phyloP scores from a whole-genome alignment of 2,113 vertebrate species.

The Meleagris gallopavo region DNA sequence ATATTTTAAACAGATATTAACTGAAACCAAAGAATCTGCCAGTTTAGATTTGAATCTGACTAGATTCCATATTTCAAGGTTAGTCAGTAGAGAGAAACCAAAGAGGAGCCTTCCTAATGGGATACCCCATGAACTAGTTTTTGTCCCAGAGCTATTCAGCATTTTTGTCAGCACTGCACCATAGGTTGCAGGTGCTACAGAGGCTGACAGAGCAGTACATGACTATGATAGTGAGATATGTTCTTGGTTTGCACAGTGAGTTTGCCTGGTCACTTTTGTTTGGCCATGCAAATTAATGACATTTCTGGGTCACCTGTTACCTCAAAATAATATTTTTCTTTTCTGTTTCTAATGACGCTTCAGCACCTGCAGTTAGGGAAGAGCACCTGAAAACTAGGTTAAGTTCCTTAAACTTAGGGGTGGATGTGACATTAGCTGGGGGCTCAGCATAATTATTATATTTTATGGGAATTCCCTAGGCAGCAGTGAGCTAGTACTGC shows the following conservation, averaged over 20 bases:
- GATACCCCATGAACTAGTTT: background rate
- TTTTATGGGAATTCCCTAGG: background rate
- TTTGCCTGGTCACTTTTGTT: background rate
- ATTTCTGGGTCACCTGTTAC: background rate
- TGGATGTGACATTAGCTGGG: background rate
- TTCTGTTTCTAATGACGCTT: background rate
- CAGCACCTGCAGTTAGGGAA: background rate
- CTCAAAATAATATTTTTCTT: background rate
- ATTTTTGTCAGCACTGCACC: background rate
- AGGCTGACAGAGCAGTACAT: rapidly evolving
- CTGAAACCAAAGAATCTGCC: background rate
- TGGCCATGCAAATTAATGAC: background rate
- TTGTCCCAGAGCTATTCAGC: background rate
- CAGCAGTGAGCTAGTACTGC: background rate
- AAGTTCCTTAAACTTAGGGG: background rate
- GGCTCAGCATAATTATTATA: background rate
- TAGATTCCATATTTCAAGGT: background rate
- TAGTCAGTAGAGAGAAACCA: background rate
- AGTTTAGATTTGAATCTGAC: background rate
- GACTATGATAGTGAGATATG: no score
- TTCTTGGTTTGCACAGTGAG: no score
- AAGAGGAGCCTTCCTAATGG: background rate
- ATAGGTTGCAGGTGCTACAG: background rate
- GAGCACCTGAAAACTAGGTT: background rate
- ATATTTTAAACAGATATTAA: background rate